A percentile compares a stretch with the other conserved stretches of the same genome.
phyloP scores from a whole-genome alignment of 2,888 invertebrate species.

The Byasa hedistus region DNA sequence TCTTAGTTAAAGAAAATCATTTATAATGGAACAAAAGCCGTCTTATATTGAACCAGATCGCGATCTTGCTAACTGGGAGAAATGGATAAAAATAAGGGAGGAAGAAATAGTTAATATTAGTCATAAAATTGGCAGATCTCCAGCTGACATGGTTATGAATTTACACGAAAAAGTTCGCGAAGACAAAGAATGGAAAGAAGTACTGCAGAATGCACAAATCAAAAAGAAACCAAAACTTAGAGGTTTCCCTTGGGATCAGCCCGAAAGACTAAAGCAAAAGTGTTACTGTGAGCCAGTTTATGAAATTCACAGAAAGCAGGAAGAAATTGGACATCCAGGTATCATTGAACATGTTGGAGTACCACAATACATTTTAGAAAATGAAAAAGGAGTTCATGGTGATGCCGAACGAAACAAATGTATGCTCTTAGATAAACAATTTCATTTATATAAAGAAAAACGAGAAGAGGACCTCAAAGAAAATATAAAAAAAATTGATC shows the following conservation, averaged over 20 bases:
- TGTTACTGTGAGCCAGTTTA: constrained; percentile 60
- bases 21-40: constrained; percentile 34
- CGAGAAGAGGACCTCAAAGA: constrained; percentile 51
- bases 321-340: constrained; percentile 54
- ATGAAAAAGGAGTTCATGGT: constrained; percentile 58
- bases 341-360: constrained; percentile 62
- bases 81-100: constrained; percentile 64
- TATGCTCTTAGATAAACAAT: constrained; percentile 48
- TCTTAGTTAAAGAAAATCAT: background rate
- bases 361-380: constrained; percentile 53
- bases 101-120: constrained; percentile 54
- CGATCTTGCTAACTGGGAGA: constrained; percentile 64
- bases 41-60: constrained; percentile 47
- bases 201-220: constrained; percentile 62
- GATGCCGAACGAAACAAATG: constrained; percentile 43
- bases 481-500: constrained; percentile 58
- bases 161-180: constrained; percentile 51
- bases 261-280: constrained; percentile 52
- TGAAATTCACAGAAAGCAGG: constrained; percentile 56
- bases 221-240: constrained; percentile 48
- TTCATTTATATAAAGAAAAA: constrained; percentile 48
- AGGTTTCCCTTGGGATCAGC: constrained; percentile 57
- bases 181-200: constrained; percentile 59
- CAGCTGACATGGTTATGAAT: constrained; percentile 66
- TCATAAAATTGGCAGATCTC: constrained; percentile 44